Base-by-base conservation (phyloP, 2,797 vertebrate genomes). In the Falco biarmicus region DNA sequence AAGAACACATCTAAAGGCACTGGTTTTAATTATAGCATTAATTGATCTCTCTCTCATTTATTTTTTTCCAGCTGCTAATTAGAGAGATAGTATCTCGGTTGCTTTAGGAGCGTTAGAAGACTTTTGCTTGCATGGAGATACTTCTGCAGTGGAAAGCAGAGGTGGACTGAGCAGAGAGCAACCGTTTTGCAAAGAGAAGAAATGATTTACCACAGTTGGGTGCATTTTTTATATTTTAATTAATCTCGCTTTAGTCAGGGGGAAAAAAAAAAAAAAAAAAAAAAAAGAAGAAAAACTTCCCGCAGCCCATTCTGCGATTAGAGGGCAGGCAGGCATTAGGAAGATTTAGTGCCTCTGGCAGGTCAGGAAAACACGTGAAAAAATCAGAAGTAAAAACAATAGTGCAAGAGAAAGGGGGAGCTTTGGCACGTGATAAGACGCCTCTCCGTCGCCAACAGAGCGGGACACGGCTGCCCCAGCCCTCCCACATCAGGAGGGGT, bases 11-110 rank as follows among this genome's bases (percentile, higher is more conserved):
- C 95, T 95, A 97, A 97, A 97, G 88, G 97, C 96, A 92, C 61
- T 97, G 88, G 68, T 97, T 97, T 97, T 97, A 98, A 98, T 98
- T 97, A 97, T 90, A 93, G 91, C 96, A 97, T 97, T 98, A 98
- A 98, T 96, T 97, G 97, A 98, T 98, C 96, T 97, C 79, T 64
- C 84, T 31, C 60, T 80, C 25, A 54, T 87, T 94, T 96, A 89
- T 87, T 91, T 93, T 95, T 73, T 84, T 76, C 94, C 91, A 92
- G 89, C 93, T 92, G 95, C 97, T 98, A 98, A 98, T 98, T 98
- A 98, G 91, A 96, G 92, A 90, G 95, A 96, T 97, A 97, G 71
- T 80, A 97, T 97, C 97, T 96, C n/a, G 34, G 96, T 93, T 95
- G 95, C 91, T 97, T 97, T 97, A 94, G 8, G 61, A 98, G 90